Percentiles rank a stretch among this genome's conserved stretches.
Evolutionary conservation across 2,888 invertebrate species (phyloP).

Genomic region (Drosophila leonis): DNA sequence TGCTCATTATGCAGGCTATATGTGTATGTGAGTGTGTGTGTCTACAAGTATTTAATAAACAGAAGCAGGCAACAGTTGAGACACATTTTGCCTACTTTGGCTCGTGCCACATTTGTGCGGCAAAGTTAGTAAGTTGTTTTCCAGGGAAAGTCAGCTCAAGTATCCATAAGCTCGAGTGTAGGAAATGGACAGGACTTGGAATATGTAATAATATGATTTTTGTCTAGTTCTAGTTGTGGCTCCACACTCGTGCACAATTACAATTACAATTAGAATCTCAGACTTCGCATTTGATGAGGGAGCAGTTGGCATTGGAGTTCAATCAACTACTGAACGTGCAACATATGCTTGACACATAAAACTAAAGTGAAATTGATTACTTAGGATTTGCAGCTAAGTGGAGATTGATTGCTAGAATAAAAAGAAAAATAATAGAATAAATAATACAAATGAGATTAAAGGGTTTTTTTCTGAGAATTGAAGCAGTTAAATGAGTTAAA

Average conservation of each 20-base stretch:
- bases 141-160: constrained; percentile 36
- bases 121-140: constrained; percentile 69
- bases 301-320: constrained; percentile 17
- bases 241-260: constrained; percentile 22
- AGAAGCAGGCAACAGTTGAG: constrained; percentile 35
- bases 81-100: constrained; percentile 35
- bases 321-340: constrained; percentile 14
- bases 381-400: neutral
- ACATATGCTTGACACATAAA: constrained; percentile 13
- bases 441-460: neutral
- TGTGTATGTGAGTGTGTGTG: constrained; percentile 2
- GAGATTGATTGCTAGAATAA: constrained; percentile 16
- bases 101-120: constrained; percentile 54
- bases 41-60: constrained; percentile 66
- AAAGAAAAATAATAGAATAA: neutral
- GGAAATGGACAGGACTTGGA: neutral
- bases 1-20: constrained; percentile 35
- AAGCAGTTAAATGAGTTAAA: too few species aligned
- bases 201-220: constrained; percentile 14
- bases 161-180: constrained; percentile 25
- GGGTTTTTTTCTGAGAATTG: neutral
- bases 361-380: constrained; percentile 13
- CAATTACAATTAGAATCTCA: constrained; percentile 12
- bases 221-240: constrained; percentile 2
- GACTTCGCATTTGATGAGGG: neutral